phyloP scores from a whole-genome alignment of 1,140 invertebrate genomes.

The Neodiprion lecontei region DNA sequence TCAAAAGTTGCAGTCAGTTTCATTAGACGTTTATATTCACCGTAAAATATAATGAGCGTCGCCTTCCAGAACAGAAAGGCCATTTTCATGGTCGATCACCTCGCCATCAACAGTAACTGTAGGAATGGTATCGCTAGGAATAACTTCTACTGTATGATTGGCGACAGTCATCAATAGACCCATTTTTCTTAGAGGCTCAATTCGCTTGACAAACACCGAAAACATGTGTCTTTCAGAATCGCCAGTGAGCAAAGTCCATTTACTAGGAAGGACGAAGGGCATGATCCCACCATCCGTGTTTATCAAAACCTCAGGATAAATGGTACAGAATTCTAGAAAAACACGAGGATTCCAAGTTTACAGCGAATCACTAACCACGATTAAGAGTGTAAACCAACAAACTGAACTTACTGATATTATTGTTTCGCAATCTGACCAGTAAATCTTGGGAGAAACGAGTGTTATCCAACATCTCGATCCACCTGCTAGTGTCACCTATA shows the following conservation, averaged over 20 bases:
- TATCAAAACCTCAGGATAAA: conserved; percentile 34
- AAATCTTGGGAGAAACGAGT: conserved; percentile 28
- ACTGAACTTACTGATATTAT: conserved; percentile 27
- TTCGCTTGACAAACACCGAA: conserved; percentile 30
- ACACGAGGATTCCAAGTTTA: neutral
- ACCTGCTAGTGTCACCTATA: conserved; percentile 26
- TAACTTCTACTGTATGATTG: neutral
- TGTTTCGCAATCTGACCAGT: conserved; percentile 23
- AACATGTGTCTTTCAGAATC: conserved; percentile 32
- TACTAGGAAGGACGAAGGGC: conserved; percentile 26
- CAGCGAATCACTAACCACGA: conserved; percentile 5
- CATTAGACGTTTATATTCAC: neutral
- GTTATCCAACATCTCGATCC: conserved; percentile 36
- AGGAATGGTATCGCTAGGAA: neutral
- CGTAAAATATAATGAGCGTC: neutral
- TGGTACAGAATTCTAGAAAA: conserved; percentile 39
- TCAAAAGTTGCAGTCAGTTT: neutral
- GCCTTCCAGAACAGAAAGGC: neutral
- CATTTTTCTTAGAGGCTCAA: neutral
- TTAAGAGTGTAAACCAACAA: conserved; percentile 2
- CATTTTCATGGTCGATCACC: neutral
- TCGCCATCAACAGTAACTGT: neutral
- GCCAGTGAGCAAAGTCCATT: conserved; percentile 42
- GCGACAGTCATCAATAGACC: neutral
- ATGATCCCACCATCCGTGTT: conserved; percentile 34